Base-by-base conservation (phyloP, 1,140 invertebrate species). In the Caenorhabditis elegans region DNA sequence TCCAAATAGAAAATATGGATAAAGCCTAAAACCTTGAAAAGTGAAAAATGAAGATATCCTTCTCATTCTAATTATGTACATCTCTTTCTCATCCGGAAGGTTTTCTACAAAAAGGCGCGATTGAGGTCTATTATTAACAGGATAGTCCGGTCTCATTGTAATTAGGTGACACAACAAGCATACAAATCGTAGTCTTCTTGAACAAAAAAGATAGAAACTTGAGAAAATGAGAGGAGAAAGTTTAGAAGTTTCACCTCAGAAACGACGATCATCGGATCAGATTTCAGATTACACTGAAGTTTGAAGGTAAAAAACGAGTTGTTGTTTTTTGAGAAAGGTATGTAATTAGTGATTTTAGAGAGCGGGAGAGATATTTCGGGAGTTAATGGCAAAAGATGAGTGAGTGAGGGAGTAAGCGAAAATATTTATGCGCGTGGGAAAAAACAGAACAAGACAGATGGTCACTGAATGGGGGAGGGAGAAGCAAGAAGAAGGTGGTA, bases 101-200 rank as follows among this genome's bases (percentile, higher is more conserved):
- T 39, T n/a, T 70, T n/a, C n/a, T n/a, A 39, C 60, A 70, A 70
- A 36, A 39, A 70, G 34, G 34, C 26, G 60, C 60, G 31, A 70
- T 70, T n/a, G 60, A 39, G 19, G 60, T 70, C 60, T 70, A 70
- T 70, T 70, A 70, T 70, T 70, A 70, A 70, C 60, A 70, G 60
- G 60, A 70, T 70, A 70, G 60, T 70, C 60, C 60, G 34, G 60
- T 70, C 60, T 70, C 55, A 2, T 36, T 70, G 60, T 70, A 70
- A 70, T 70, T 70, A 70, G 34, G 34, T 70, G 60, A 70, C 60
- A 70, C 34, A 39, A 39, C 34, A 70, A 70, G 60, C 60, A 36
- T 70, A 22, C n/a, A n/a, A n/a, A n/a, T n/a, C n/a, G 60, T 10
- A 34, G 43, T 11, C 19, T 70, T 70, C 39, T 43, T n/a, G 39